phyloP scores from a whole-genome alignment of 2,888 invertebrate genomes.

The Cataglyphis rosenhaueri region DNA sequence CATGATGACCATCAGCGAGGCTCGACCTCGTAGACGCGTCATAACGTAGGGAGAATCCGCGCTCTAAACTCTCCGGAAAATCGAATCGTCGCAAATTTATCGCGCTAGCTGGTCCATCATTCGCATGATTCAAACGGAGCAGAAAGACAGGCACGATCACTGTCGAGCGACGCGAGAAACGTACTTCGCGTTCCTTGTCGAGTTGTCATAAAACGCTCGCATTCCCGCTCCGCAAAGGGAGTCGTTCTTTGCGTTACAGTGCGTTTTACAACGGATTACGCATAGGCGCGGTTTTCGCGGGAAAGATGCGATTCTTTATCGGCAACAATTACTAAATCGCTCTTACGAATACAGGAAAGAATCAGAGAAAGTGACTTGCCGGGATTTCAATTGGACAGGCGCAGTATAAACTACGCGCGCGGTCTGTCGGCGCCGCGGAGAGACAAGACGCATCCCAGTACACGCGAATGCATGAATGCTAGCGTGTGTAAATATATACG shows the following conservation, averaged over 20 bases:
- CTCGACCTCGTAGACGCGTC: constrained; percentile 79
- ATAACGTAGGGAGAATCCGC: constrained; percentile 63
- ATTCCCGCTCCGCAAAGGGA: neutral
- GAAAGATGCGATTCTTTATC: neutral
- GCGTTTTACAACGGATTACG: neutral
- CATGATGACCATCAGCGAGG: constrained; percentile 79
- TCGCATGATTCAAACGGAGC: neutral
- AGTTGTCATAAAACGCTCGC: neutral
- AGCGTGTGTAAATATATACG: neutral
- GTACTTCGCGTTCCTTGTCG: constrained; percentile 4
- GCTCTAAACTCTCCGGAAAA: neutral
- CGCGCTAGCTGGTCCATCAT: constrained; percentile 6
- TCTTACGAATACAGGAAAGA: neutral
- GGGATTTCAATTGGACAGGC: neutral
- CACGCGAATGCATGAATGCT: neutral
- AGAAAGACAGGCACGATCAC: neutral
- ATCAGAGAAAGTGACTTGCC: neutral
- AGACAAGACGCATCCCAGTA: neutral
- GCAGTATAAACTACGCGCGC: constrained; percentile 5
- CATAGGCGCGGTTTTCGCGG: neutral
- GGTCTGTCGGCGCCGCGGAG: constrained; percentile 32
- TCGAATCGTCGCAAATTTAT: neutral
- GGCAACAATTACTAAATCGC: neutral
- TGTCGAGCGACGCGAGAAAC: neutral
- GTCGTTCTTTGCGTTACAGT: neutral